A percentile compares a stretch with the other conserved stretches of the same genome.
Conservation (phyloP, 2,888 invertebrate species). For the Eristalinus aeneus region DNA sequence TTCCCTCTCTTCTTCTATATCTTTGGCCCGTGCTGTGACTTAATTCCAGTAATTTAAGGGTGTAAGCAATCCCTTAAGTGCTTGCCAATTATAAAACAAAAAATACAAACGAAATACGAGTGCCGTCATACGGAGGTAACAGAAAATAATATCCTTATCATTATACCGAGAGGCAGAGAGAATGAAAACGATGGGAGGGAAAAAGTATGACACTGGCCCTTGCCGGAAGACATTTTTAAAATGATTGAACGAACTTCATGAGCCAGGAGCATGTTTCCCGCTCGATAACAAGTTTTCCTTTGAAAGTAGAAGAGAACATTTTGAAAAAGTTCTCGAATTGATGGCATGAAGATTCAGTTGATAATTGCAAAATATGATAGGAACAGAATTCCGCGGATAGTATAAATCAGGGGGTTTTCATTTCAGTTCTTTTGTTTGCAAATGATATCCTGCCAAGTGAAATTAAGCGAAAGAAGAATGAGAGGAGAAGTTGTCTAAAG, state of each 20-base stretch:
- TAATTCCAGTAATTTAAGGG: too few species aligned
- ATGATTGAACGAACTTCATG: constrained; percentile 47
- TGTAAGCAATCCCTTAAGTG: too few species aligned
- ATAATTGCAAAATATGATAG: not conserved
- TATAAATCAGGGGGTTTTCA: constrained; percentile 8
- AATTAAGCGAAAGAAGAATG: not conserved
- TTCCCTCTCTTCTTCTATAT: too few species aligned
- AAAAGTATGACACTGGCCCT: constrained; percentile 6
- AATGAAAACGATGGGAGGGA: not conserved
- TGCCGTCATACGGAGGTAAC: not conserved
- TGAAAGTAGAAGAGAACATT: not conserved
- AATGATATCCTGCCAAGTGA: not conserved
- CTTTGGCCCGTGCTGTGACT: too few species aligned
- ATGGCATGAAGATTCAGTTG: constrained; percentile 19
- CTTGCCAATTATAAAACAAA: too few species aligned
- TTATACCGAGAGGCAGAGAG: not conserved
- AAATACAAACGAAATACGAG: not conserved
- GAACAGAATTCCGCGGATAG: not conserved
- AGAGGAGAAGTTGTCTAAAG: too few species aligned
- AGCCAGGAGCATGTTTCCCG: constrained; percentile 32
- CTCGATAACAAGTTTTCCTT: constrained; percentile 52
- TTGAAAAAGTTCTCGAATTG: constrained; percentile 52
- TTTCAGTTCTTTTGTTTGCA: not conserved
- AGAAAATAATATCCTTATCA: constrained; percentile 20
- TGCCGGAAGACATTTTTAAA: constrained; percentile 35